Conservation (phyloP, 53 echinoderm and acorn worm species). For the Antedon mediterranea region DNA sequence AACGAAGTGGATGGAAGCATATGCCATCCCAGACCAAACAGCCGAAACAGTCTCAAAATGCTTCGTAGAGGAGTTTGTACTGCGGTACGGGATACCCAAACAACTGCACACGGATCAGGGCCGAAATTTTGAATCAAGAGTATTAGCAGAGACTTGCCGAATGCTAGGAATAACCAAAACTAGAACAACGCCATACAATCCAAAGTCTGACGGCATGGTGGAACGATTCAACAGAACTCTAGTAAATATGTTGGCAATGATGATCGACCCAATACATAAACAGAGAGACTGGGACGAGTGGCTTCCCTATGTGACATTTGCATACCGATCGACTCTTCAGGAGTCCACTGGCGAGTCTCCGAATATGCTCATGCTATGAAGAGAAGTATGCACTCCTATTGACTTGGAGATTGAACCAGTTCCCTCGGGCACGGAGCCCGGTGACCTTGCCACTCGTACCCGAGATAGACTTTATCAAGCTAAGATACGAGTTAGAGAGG, state of each 20-base stretch:
- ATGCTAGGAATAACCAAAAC: neutral
- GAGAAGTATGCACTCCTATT: constrained; percentile 15
- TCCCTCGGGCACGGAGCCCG: neutral
- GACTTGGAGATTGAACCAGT: neutral
- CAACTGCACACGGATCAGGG: neutral
- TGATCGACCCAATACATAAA: neutral
- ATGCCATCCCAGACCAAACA: neutral
- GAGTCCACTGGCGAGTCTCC: constrained; percentile 24
- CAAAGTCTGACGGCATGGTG: constrained; percentile 24
- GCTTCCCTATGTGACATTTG: constrained; percentile 21
- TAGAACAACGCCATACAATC: constrained; percentile 8
- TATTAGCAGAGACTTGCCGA: neutral
- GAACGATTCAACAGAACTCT: constrained; percentile 21
- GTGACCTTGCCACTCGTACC: constrained; percentile 2
- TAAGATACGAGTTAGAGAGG: neutral
- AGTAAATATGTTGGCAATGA: constrained; percentile 8
- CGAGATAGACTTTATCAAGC: neutral
- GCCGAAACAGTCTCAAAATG: neutral
- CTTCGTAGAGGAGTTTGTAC: neutral
- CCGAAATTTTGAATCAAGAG: neutral
- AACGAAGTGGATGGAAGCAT: neutral
- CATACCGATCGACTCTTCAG: constrained; percentile 27
- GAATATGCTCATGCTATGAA: constrained; percentile 31
- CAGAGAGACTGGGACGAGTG: constrained; percentile 25
- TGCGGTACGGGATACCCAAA: neutral